Base-by-base conservation (phyloP, 1,140 invertebrate species). In the Pomacea maculata region DNA sequence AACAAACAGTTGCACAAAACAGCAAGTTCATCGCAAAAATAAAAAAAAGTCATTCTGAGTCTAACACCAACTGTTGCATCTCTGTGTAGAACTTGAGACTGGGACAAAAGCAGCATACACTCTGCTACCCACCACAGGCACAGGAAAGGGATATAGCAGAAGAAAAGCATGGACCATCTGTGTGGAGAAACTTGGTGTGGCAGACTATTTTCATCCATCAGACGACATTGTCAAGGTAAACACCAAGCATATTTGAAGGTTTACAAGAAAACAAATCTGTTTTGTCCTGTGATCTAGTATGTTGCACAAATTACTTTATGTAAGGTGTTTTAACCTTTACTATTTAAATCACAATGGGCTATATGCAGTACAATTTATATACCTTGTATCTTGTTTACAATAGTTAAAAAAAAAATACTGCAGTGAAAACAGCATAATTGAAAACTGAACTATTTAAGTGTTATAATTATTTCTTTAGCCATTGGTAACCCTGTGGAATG, bases 171-270 rank as follows among this genome's bases (percentile, higher is more conserved):
- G 88, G 85, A 88, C 80, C 52, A 85, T 88, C 21, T 75, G 81
- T 74, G 45, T 88, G 14, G 87, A 89, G 78, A 86, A 86, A 68
- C 61, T 89, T 14, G 78, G 85, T 67, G 81, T 87, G 64, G 83
- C 86, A 55, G 83, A 84, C 63, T 85, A 86, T 81, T 80, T 89
- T 74, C 77, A 79, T 19, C 71, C 83, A 34, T 54, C 84, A 15
- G 87, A 88, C 77, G 79, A 81, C 78, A 79, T 80, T 57, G 81
- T 88, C n/a, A 77, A 84, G 78, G 87, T 88, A 84, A 85, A 61
- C 57, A 61, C 11, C 11, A 61, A 2, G 15, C 15, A 14, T 61
- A 61, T 61, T 14, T 61, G 15, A 61, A 61, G 11, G 15, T 61
- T 61, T 61, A 61, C 11, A 61, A 14, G 15, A 61, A 4, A 1